A percentile compares a stretch with the other conserved stretches of the same genome.
Evolutionary conservation across 1,140 invertebrate genomes (phyloP).

Genomic region (Hycleus phaleratus): DNA sequence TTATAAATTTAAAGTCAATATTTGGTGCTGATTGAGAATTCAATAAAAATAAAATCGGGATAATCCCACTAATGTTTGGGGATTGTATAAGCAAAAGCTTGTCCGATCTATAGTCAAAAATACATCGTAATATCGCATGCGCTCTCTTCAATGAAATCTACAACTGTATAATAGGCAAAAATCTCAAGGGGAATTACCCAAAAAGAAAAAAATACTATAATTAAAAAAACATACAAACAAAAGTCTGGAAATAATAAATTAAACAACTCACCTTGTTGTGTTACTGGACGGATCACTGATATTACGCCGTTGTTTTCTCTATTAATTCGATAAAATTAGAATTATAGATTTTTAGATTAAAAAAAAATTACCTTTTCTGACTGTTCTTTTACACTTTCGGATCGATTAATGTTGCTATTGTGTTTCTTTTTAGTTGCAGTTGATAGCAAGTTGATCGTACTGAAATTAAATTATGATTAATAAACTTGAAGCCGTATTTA

Average conservation of each 20-base stretch:
- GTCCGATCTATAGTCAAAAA: too few species aligned
- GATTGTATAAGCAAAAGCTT: too few species aligned
- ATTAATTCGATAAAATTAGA: constrained; percentile 12
- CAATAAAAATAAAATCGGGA: too few species aligned
- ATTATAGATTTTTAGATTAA: neutral
- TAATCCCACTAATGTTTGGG: too few species aligned
- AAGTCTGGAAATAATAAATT: neutral
- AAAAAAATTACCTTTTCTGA: constrained; percentile 35
- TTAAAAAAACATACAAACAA: neutral
- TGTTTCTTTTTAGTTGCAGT: constrained; percentile 30
- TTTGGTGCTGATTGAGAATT: too few species aligned
- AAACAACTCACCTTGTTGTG: constrained; percentile 32
- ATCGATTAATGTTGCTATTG: constrained; percentile 36
- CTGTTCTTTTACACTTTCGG: constrained; percentile 41
- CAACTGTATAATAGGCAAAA: neutral
- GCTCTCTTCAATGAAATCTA: neutral
- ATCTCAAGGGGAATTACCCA: neutral
- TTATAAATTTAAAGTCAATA: too few species aligned
- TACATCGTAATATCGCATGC: neutral
- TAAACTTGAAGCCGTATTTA: neutral
- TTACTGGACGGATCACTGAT: constrained; percentile 38
- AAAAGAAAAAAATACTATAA: neutral
- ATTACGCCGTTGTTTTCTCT: constrained; percentile 35
- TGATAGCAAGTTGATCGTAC: constrained; percentile 31
- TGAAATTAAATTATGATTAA: constrained; percentile 24